These are phyloP conservation scores for Tympanuchus pallidicinctus DNA, from an alignment of 2,113 vertebrate genomes.

Conservation along the genomic window DNA sequence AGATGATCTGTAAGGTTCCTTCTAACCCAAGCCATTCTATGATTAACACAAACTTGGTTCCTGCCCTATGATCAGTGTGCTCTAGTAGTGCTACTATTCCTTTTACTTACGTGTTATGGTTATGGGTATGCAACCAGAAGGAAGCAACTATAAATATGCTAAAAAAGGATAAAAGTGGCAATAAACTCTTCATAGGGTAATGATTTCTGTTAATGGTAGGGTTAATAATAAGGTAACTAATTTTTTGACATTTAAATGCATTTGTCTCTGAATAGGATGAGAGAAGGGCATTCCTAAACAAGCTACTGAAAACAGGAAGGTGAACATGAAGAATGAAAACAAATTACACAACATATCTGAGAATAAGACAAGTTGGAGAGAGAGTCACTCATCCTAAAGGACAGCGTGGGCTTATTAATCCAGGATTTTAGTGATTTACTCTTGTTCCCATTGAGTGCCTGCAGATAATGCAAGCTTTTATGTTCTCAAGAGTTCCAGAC, in stretches of 20 bases:
- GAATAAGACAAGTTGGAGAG: not conserved
- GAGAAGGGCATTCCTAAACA: not conserved
- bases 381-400: not conserved
- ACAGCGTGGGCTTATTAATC: not conserved
- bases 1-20: not conserved
- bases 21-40: not conserved
- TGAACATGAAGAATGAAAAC: not conserved
- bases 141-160: not conserved
- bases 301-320: not conserved
- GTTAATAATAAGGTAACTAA: not conserved
- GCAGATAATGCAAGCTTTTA: not conserved
- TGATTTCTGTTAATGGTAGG: not conserved
- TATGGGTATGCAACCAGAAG: not conserved
- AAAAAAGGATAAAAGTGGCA: not conserved
- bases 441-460: not conserved
- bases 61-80: not conserved
- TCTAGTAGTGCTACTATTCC: not conserved
- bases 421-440: not conserved
- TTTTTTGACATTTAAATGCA: not conserved
- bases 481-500: not conserved
- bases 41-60: not conserved
- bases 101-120: not conserved
- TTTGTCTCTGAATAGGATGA: not conserved
- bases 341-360: not conserved
- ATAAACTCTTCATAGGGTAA: not conserved